These are phyloP conservation scores for Epistrophella euchroma DNA, from an alignment of 2,888 invertebrate genomes.

Conservation along the genomic window DNA sequence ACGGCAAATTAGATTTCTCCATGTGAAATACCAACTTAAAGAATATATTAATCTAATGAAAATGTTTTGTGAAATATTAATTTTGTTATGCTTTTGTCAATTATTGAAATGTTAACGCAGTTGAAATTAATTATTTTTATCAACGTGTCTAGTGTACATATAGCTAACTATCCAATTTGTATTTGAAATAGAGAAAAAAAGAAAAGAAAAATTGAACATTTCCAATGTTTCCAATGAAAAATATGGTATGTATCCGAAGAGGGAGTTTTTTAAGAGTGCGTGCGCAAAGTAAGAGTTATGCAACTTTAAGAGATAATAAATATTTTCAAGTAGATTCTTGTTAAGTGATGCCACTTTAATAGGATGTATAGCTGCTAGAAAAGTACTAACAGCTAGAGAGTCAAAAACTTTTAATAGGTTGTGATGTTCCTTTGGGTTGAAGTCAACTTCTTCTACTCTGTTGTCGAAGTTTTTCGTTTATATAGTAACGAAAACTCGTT, in stretches of 20 bases:
- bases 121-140: not conserved
- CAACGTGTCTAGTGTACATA: too few relatives aligned
- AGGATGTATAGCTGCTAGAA: not conserved
- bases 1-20: constrained; percentile 73
- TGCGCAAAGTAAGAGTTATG: not conserved
- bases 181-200: not conserved
- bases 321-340: not conserved
- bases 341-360: not conserved
- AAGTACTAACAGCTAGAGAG: not conserved
- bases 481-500: too few relatives aligned
- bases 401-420: too few relatives aligned
- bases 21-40: constrained; percentile 33
- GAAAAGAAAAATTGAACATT: constrained; percentile 1
- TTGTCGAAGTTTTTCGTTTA: too few relatives aligned
- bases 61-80: not conserved
- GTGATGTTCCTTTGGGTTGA: too few relatives aligned
- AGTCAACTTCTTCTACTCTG: too few relatives aligned
- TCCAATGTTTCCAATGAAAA: constrained; percentile 36
- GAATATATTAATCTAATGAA: not conserved
- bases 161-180: not conserved
- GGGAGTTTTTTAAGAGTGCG: not conserved
- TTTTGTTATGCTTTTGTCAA: not conserved
- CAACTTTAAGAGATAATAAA: constrained; percentile 4
- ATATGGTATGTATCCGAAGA: constrained; percentile 30
- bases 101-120: not conserved